phyloP scores from a whole-genome alignment of 1,140 invertebrate species.

The Zaprionus ornatus region DNA sequence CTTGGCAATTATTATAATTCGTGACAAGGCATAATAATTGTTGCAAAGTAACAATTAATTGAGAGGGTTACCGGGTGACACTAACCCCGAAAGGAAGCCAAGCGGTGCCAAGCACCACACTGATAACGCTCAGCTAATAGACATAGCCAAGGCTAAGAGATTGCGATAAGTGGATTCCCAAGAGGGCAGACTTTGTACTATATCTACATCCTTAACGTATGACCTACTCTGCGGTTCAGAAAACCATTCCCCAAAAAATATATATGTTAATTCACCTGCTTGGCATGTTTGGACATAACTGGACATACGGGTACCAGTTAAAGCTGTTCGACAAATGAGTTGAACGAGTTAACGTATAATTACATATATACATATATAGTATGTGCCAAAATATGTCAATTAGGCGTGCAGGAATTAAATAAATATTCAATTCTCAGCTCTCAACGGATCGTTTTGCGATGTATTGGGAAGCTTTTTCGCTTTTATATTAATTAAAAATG shows the following conservation, averaged over 20 bases:
- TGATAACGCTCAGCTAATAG: slow-evolving; percentile 39
- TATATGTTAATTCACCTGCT: slow-evolving; percentile 26
- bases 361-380: neutral
- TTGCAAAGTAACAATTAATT: slow-evolving; percentile 52
- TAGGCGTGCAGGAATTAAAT: neutral
- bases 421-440: neutral
- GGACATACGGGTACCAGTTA: slow-evolving; percentile 14
- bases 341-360: neutral
- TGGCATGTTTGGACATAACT: slow-evolving; percentile 9
- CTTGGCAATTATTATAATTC: slow-evolving; percentile 67
- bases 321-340: slow-evolving; percentile 1
- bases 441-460: neutral
- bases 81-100: slow-evolving; percentile 48
- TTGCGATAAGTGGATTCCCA: slow-evolving; percentile 5
- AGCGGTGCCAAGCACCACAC: slow-evolving; percentile 25
- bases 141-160: slow-evolving; percentile 18
- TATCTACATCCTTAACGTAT: neutral
- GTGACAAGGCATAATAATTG: slow-evolving; percentile 63
- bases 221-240: neutral
- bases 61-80: slow-evolving; percentile 42
- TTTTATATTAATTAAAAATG: neutral
- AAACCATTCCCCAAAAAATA: slow-evolving; percentile 10
- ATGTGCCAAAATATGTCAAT: neutral
- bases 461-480: neutral
- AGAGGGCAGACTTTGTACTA: neutral